Evolutionary conservation across 2,797 vertebrate species (phyloP), one percentile per base, ranked within the genome.

Genomic region (Ctenopoma multispine): DNA sequence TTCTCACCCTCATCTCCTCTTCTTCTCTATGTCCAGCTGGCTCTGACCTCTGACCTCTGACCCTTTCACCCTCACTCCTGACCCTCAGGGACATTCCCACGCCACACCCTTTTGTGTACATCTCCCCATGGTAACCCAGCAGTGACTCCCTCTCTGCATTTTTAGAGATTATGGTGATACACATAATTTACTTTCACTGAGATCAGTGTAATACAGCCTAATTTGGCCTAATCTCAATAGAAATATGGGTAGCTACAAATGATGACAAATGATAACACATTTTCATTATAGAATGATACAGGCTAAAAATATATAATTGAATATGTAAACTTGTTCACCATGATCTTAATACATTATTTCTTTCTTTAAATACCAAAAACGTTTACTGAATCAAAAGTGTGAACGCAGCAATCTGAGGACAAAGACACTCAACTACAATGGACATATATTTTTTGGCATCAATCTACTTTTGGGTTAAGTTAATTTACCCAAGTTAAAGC

Each of bases 21-120:
- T 94, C 85, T 93, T 90, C 92, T 91, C 92, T 90, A 92, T 93
- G 93, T 93, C 93, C 93, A 94, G 93, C 94, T 95, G 92, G 75
- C 89, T 89, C 89, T 90, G 93, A 93, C 92, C 92, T 89, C 89
- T 90, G 93, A 93, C 92, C 92, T 90, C 73, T 90, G 91, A 92
- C 90, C 90, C 81, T 48, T 72, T 90, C 77, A 91, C 89, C 92
- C 92, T 94, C 87, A 94, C 92, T 94, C 92, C 92, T 95, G 93
- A 95, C 94, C 94, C 79, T 69, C 34, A 70, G 78, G 84, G 85
- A 88, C 90, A 90, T 95, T 95, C 94, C 94, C 94, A 95, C 94
- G 94, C 92, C 93, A 94, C 93, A 93, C 93, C 93, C 93, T 95
- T 94, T 95, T 95, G 93, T 95, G 87, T 80, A 76, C 75, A 60